A percentile compares a stretch with the other conserved stretches of the same genome.
Evolutionary conservation across 2,888 invertebrate species (phyloP).

Genomic region (Myopa tessellatipennis): DNA sequence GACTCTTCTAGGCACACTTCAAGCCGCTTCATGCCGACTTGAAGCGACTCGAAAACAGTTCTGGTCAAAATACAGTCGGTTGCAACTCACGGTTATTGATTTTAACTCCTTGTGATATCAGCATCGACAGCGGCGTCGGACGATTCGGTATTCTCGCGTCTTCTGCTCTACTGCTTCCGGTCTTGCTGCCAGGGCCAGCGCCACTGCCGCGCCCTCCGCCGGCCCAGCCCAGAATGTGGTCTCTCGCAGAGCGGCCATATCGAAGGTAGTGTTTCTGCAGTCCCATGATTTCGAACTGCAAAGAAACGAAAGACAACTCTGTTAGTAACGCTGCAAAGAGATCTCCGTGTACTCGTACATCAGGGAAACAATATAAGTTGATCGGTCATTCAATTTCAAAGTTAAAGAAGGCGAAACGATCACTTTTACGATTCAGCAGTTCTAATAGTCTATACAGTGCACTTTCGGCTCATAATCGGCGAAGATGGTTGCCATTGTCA

Average conservation of each 20-base stretch:
- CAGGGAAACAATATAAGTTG: too few species aligned
- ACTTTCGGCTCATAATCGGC: too few species aligned
- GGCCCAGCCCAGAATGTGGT: slow-evolving; percentile 76
- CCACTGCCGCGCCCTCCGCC: slow-evolving; percentile 46
- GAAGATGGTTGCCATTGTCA: too few species aligned
- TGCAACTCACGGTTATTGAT: slow-evolving; percentile 80
- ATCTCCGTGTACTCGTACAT: too few species aligned
- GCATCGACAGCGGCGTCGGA: slow-evolving; percentile 80
- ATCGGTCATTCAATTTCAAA: too few species aligned
- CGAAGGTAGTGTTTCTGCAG: slow-evolving; percentile 82
- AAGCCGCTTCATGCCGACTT: too few species aligned
- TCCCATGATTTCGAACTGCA: slow-evolving; percentile 71
- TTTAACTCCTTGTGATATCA: slow-evolving; percentile 82
- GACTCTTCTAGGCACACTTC: too few species aligned
- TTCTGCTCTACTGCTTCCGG: slow-evolving; percentile 44
- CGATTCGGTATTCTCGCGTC: slow-evolving; percentile 60
- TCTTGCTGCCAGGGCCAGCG: slow-evolving; percentile 28
- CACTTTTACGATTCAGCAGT: too few species aligned
- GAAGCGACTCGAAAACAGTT: not conserved
- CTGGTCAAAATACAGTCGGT: not conserved
- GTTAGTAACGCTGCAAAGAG: too few species aligned
- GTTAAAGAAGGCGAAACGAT: too few species aligned
- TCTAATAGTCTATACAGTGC: too few species aligned
- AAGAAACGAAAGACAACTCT: slow-evolving; percentile 29
- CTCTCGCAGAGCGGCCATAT: slow-evolving; percentile 79